Evolutionary conservation across 1,140 invertebrate species (phyloP), one percentile per base, ranked within the genome.

Genomic region (Hylaeus anthracinus): DNA sequence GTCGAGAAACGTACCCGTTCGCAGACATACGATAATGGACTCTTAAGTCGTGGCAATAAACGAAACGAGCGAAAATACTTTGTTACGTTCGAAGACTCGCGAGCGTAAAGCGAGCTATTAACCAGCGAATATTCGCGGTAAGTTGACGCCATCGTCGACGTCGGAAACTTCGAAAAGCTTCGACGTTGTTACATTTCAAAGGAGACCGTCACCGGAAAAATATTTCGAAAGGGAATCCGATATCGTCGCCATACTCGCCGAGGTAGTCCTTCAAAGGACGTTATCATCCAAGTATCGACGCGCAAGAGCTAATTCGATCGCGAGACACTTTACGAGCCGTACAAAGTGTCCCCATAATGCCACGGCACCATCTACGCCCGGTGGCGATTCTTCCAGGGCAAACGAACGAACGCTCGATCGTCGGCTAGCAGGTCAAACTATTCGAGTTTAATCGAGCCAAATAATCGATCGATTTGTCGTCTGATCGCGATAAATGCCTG

Each of bases 221-320:
- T 55, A 55, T 10, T 48, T 55, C 10, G 12, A 39, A 55, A 56
- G 61, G 26, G n/a, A 41, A 55, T 6, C 58, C 58, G 67, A 72
- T 78, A 55, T 15, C 8, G 45, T 8, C 48, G 8, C 37, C 3
- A 63, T 5, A n/a, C 6, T 6, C 67, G 60, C 72, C 67, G 45
- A 5, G 2, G 2, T 10, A 43, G 45, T 41, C 77, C 61, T 39
- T 73, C 71, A 73, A 79, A 73, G 71, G 43, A 48, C 61, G 43
- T 73, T 73, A 65, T 73, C 77, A 43, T 48, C 61, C 51, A 65
- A 51, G 64, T 64, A 79, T 77, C 43, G 81, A 74, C 58, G 51
- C 75, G 39, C 48, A 39, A 48, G 26, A 61, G 55, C 39, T 85
- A 83, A 85, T 83, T 82, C 79, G 75, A 85, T 83, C 77, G 66